These are phyloP conservation scores for Carassius carassius DNA, from an alignment of 2,113 vertebrate species.

Conservation along the genomic window DNA sequence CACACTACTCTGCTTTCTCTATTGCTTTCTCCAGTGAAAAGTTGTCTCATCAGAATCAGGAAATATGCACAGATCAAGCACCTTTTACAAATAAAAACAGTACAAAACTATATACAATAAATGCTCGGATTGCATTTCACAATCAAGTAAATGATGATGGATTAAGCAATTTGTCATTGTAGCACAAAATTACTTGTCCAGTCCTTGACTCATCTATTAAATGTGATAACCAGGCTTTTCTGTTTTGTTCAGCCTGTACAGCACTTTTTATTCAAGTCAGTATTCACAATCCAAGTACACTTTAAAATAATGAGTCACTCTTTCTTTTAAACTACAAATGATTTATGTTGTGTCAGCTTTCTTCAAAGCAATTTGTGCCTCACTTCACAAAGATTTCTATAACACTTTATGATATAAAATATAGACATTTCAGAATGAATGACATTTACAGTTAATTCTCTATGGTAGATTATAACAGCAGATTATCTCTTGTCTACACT, in stretches of 20 bases:
- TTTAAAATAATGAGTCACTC: not conserved
- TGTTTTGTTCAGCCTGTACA: not conserved
- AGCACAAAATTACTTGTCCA: not conserved
- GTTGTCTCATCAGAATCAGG: too few species aligned
- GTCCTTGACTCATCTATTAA: not conserved
- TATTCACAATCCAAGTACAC: not conserved
- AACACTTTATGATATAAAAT: not conserved
- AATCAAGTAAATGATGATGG: not conserved
- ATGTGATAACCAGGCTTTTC: not conserved
- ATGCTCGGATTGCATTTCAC: not conserved
- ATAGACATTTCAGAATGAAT: not conserved
- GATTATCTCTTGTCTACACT: not conserved
- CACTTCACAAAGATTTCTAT: not conserved
- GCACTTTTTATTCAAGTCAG: not conserved
- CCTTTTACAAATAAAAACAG: too few species aligned
- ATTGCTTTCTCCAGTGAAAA: too few species aligned
- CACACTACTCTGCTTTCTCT: too few species aligned
- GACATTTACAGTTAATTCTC: not conserved
- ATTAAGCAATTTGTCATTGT: slow-evolving; percentile 7
- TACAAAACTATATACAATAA: not conserved
- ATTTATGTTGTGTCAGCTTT: not conserved
- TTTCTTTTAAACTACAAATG: not conserved
- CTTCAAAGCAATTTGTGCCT: not conserved
- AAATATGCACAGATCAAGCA: not conserved
- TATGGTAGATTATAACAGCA: not conserved